Evolutionary conservation across 2,888 invertebrate species (phyloP).

Genomic region (Fabriciana adippe): DNA sequence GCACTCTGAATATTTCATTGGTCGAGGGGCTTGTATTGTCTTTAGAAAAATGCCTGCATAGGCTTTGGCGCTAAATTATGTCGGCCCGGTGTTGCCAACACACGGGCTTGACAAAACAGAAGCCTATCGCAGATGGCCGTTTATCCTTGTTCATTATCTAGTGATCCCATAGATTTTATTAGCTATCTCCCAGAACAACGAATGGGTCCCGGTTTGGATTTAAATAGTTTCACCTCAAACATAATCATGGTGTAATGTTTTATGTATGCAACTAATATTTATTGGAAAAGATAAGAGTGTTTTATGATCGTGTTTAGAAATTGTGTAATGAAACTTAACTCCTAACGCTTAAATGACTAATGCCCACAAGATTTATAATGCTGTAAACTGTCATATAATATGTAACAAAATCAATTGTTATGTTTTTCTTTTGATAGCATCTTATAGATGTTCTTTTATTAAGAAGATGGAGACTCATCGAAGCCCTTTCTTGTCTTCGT

Average conservation of each 20-base stretch:
- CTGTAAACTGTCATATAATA: constrained; percentile 14
- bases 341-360: constrained; percentile 24
- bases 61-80: constrained; percentile 74
- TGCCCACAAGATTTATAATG: constrained; percentile 27
- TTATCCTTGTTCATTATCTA: constrained; percentile 71
- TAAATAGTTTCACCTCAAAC: constrained; percentile 43
- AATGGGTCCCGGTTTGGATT: constrained; percentile 41
- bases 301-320: constrained; percentile 30
- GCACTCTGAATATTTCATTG: constrained; percentile 78
- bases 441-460: constrained; percentile 23
- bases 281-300: constrained; percentile 33
- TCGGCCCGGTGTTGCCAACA: constrained; percentile 58
- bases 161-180: constrained; percentile 57
- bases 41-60: constrained; percentile 75
- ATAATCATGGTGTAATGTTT: constrained; percentile 39
- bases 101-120: constrained; percentile 51
- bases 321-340: constrained; percentile 35
- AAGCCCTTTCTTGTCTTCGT: constrained; percentile 22
- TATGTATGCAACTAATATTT: constrained; percentile 28
- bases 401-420: constrained; percentile 5
- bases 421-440: constrained; percentile 4
- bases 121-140: constrained; percentile 48
- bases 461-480: constrained; percentile 13
- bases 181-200: constrained; percentile 53
- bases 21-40: constrained; percentile 75